Conservation (phyloP, 2,797 vertebrate genomes). For the Oreochromis grahami region DNA sequence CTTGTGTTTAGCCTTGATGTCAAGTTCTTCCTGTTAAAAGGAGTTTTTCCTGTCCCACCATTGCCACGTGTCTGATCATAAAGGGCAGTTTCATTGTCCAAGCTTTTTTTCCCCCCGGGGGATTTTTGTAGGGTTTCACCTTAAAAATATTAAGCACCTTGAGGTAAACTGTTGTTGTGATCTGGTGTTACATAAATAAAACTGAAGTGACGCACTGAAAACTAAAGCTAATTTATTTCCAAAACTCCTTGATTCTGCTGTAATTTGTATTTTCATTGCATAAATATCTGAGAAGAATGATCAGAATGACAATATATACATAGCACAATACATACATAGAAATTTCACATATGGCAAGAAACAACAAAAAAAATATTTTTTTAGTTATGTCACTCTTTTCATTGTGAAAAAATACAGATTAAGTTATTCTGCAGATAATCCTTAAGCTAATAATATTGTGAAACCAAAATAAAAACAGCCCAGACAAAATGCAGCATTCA, state of each 20-base stretch:
- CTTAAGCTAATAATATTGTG: not conserved
- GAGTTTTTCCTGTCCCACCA: not conserved
- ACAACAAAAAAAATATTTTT: not conserved
- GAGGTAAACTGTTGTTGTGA: not conserved
- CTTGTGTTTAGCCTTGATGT: not conserved
- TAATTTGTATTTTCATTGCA: not conserved
- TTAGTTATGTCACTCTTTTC: not conserved
- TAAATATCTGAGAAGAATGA: not conserved
- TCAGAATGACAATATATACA: not conserved
- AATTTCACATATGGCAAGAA: not conserved
- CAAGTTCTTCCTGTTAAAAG: not conserved
- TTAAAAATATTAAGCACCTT: not conserved
- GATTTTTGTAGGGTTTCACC: not conserved
- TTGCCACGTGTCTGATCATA: not conserved
- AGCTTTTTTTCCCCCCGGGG: rapidly evolving
- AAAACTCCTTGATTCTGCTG: not conserved
- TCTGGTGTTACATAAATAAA: not conserved
- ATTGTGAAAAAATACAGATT: not conserved
- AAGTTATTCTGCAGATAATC: not conserved
- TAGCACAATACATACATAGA: not conserved
- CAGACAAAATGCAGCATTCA: not conserved
- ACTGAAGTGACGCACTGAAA: not conserved
- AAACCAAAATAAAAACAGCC: not conserved
- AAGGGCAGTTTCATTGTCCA: not conserved
- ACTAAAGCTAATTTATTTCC: not conserved